phyloP scores from a whole-genome alignment of 2,797 vertebrate species.

The Okamejei kenojei region DNA sequence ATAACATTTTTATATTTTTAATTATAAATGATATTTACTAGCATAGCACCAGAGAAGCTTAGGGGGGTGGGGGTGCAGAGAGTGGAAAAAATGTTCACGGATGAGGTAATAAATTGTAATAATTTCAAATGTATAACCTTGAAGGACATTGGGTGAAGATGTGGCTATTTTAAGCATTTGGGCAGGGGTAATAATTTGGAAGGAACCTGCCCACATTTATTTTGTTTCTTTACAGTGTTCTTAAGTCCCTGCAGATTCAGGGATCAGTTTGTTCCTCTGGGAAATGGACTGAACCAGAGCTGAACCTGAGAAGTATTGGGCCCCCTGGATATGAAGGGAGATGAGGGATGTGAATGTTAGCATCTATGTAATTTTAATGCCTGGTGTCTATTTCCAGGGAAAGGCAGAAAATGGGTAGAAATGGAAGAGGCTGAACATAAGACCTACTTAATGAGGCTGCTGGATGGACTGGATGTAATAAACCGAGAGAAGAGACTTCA shows the following conservation, averaged over 20 bases:
- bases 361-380: not conserved
- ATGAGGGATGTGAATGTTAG: not conserved
- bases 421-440: conserved; percentile 69
- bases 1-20: no score
- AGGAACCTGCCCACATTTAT: no score
- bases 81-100: not conserved
- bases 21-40: not conserved
- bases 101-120: not conserved
- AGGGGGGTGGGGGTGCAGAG: no score
- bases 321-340: not conserved
- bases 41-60: not conserved
- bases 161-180: not conserved
- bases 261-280: conserved; percentile 36
- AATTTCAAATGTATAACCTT: not conserved
- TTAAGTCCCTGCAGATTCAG: not conserved
- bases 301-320: not conserved
- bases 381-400: conserved; percentile 49
- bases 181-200: not conserved
- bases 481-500: conserved; percentile 77
- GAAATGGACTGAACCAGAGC: not conserved
- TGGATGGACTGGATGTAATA: conserved; percentile 87
- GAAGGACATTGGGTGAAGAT: not conserved
- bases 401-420: conserved; percentile 69
- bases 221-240: not conserved
- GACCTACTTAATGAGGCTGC: conserved; percentile 75